Evolutionary conservation across 2,888 invertebrate species (phyloP).

Genomic region (Euphydryas editha): DNA sequence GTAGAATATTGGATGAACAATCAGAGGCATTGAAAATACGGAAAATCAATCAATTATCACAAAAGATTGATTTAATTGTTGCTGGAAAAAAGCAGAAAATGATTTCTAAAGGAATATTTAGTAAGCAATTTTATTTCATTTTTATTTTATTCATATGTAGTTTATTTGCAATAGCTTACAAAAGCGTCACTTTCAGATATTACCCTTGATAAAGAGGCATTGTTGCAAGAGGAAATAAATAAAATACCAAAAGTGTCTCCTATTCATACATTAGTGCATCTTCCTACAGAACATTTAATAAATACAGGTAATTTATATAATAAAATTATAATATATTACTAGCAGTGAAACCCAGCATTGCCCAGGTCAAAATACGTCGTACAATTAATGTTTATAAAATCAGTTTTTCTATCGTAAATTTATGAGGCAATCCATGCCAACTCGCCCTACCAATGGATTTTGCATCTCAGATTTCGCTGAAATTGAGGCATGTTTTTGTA

Average conservation of each 20-base stretch:
- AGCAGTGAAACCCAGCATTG: too few species aligned
- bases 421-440: too few species aligned
- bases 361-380: too few species aligned
- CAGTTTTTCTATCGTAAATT: too few species aligned
- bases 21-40: slow-evolving; percentile 77
- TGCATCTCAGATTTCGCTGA: too few species aligned
- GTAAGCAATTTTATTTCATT: slow-evolving; percentile 43
- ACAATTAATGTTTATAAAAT: too few species aligned
- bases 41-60: slow-evolving; percentile 85
- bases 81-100: slow-evolving; percentile 90
- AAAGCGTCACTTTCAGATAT: slow-evolving; percentile 58
- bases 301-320: slow-evolving; percentile 54
- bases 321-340: too few species aligned
- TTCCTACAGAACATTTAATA: slow-evolving; percentile 84
- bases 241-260: slow-evolving; percentile 85
- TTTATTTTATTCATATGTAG: neutral
- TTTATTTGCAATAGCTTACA: neutral
- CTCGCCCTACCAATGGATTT: too few species aligned
- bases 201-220: slow-evolving; percentile 75
- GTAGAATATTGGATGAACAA: slow-evolving; percentile 70
- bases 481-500: too few species aligned
- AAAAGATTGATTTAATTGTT: slow-evolving; percentile 89
- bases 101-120: slow-evolving; percentile 73
- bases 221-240: slow-evolving; percentile 88
- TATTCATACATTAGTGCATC: slow-evolving; percentile 87